phyloP scores from a whole-genome alignment of 2,888 invertebrate genomes.

The Eueremaeus valkanovi region DNA sequence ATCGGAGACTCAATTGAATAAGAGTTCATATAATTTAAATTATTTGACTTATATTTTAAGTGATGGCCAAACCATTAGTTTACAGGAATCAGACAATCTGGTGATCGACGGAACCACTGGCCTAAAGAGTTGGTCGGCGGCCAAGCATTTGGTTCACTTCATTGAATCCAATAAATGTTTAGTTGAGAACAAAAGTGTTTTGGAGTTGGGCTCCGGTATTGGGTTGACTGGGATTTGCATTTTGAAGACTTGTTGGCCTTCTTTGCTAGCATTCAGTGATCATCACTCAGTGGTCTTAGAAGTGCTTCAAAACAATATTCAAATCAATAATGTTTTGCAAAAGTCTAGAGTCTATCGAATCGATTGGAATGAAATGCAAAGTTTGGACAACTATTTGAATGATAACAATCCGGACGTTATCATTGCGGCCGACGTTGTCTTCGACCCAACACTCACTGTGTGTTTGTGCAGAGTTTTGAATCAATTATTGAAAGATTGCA shows the following conservation, averaged over 20 bases:
- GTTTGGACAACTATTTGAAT: conserved; percentile 14
- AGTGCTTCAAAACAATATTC: conserved; percentile 26
- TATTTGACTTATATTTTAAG: conserved; percentile 28
- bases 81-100: conserved; percentile 25
- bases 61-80: conserved; percentile 13
- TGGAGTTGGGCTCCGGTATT: conserved; percentile 35
- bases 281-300: conserved; percentile 21
- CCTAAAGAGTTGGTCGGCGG: conserved; percentile 20
- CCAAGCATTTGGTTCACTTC: conserved; percentile 8
- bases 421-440: conserved; percentile 13
- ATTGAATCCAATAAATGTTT: background rate
- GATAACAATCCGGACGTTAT: conserved; percentile 19
- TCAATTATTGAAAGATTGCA: background rate
- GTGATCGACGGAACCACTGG: conserved; percentile 37
- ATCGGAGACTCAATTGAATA: background rate
- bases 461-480: conserved; percentile 16
- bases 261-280: conserved; percentile 10
- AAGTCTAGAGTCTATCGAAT: background rate
- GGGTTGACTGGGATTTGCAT: conserved; percentile 33
- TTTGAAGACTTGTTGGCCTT: conserved; percentile 19
- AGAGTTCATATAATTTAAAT: conserved; percentile 23
- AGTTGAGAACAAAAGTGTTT: conserved; percentile 12
- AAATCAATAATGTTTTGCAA: conserved; percentile 17
- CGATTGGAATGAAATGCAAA: background rate
- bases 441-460: background rate